These are phyloP conservation scores for Apis mellifera DNA, from an alignment of 1,140 invertebrate species.

Conservation along the genomic window DNA sequence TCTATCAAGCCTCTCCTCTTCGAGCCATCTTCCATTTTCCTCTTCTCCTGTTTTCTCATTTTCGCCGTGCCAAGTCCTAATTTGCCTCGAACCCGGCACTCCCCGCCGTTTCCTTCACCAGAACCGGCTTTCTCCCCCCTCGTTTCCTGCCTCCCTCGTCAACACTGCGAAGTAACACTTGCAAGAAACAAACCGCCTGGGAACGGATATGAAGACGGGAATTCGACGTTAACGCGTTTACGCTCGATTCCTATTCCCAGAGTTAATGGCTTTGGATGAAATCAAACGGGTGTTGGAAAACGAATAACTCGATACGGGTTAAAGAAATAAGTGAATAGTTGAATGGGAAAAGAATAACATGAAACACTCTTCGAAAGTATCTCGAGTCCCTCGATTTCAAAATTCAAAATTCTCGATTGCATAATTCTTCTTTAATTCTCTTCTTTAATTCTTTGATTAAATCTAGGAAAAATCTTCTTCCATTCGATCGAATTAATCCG, in stretches of 20 bases:
- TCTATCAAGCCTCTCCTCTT: constrained; percentile 1
- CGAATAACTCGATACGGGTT: neutral
- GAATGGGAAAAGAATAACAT: no score
- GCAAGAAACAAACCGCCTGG: constrained; percentile 30
- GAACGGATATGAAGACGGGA: constrained; percentile 69
- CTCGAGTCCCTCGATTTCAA: no score
- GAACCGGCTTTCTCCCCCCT: neutral
- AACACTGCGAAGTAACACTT: constrained; percentile 8
- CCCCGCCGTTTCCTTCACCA: neutral
- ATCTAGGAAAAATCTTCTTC: no score
- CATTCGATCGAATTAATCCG: no score
- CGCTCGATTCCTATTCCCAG: constrained; percentile 33
- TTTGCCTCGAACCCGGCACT: constrained; percentile 9
- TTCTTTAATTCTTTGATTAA: no score
- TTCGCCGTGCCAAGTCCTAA: constrained; percentile 33
- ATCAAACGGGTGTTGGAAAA: constrained; percentile 17
- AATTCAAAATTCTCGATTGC: no score
- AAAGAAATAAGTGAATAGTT: no score
- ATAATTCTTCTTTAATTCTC: no score
- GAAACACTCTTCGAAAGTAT: no score
- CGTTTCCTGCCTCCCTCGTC: neutral
- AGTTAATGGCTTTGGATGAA: constrained; percentile 55
- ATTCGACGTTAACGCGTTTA: constrained; percentile 71
- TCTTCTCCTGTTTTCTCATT: constrained; percentile 39
- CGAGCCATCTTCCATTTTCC: neutral